Evolutionary conservation across 2,113 vertebrate genomes (phyloP).

Genomic region (Oostethus manadensis): DNA sequence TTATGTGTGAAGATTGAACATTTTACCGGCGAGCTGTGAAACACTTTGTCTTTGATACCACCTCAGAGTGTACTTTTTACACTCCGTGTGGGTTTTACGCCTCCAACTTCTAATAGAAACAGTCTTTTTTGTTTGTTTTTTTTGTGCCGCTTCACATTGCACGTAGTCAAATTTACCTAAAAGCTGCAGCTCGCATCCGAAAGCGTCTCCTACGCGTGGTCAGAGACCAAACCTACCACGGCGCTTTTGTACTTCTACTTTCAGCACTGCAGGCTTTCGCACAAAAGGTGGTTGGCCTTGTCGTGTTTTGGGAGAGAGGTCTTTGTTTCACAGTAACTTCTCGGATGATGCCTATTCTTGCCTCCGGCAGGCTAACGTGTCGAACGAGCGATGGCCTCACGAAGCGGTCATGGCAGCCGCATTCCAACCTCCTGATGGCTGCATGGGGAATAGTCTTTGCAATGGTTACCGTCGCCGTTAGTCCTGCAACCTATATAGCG

Average conservation of each 20-base stretch:
- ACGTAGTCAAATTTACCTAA: conserved; percentile 4
- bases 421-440: not conserved
- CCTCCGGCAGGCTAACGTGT: conserved; percentile 20
- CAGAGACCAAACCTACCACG: conserved; percentile 1
- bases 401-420: not conserved
- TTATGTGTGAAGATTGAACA: conserved; percentile 48
- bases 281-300: not conserved
- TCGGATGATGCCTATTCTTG: conserved; percentile 10
- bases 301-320: conserved; percentile 9
- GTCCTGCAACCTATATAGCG: no score
- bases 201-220: conserved; percentile 10
- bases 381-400: conserved; percentile 5
- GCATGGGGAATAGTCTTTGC: not conserved
- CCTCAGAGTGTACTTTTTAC: conserved; percentile 14
- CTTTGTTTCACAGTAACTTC: conserved; percentile 1
- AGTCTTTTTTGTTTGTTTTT: conserved; percentile 7
- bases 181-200: conserved; percentile 4
- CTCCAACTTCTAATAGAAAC: conserved; percentile 1
- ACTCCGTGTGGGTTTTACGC: conserved; percentile 3
- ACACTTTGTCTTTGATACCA: conserved; percentile 36
- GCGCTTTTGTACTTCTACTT: conserved; percentile 5
- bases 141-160: not conserved
- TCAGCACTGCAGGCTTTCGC: not conserved
- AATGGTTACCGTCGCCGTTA: no score
- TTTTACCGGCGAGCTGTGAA: conserved; percentile 52